Evolutionary conservation across 2,113 vertebrate species (phyloP).

Genomic region (Anthoscopus minutus): DNA sequence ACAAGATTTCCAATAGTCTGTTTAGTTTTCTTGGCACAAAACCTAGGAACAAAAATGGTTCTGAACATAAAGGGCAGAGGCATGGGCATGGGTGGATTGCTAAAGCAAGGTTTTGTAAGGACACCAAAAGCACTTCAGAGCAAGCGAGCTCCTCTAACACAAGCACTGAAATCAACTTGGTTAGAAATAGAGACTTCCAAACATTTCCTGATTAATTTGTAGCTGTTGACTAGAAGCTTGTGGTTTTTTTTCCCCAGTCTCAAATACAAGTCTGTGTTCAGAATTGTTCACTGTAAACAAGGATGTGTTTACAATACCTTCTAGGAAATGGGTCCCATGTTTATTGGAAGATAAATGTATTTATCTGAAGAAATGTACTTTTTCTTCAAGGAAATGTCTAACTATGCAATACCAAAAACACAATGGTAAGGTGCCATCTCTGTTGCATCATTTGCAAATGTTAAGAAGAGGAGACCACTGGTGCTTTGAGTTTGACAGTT

Average conservation of each 20-base stretch:
- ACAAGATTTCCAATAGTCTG: background rate
- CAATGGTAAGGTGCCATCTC: background rate
- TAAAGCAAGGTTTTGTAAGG: background rate
- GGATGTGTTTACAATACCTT: background rate
- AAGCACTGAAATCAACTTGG: background rate
- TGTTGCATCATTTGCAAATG: background rate
- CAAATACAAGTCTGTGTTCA: background rate
- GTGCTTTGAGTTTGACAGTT: background rate
- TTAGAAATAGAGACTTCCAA: background rate
- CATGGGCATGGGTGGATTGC: background rate
- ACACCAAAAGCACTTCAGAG: background rate
- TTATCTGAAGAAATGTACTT: background rate
- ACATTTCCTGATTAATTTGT: background rate
- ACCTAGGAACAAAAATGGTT: background rate
- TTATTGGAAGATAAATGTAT: background rate
- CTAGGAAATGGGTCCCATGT: background rate
- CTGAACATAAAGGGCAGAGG: background rate
- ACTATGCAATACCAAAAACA: rapidly evolving
- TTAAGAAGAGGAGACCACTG: background rate
- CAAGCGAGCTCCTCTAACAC: background rate
- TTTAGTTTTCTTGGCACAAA: background rate
- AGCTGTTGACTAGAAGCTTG: background rate
- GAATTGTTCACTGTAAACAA: background rate
- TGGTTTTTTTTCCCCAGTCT: background rate
- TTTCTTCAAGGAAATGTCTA: background rate